Evolutionary conservation across 2,113 vertebrate genomes (phyloP).

Genomic region (Cyprinodon tularosa): DNA sequence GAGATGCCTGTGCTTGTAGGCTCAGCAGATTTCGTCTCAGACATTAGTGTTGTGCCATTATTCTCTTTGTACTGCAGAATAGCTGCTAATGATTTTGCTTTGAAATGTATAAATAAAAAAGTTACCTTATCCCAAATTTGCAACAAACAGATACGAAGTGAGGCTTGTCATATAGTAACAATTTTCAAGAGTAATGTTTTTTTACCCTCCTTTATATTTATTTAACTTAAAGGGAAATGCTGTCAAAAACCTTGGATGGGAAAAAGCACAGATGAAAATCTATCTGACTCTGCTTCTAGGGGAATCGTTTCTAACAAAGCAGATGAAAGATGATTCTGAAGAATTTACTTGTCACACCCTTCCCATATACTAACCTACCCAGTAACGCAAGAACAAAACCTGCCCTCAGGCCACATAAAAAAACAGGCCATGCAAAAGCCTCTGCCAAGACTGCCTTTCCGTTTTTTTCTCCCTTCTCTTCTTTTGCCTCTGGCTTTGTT

Average conservation of each 20-base stretch:
- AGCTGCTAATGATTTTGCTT: constrained; percentile 26
- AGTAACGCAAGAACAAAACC: constrained; percentile 69
- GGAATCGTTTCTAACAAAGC: constrained; percentile 49
- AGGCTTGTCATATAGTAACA: background rate
- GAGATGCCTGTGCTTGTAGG: constrained; percentile 43
- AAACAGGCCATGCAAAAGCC: constrained; percentile 57
- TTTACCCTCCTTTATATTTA: constrained; percentile 8
- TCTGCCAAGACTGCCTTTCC: constrained; percentile 69
- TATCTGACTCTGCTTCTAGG: constrained; percentile 31
- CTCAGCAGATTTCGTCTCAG: constrained; percentile 49
- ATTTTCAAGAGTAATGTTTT: background rate
- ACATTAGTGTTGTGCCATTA: constrained; percentile 42
- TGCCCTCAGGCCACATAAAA: constrained; percentile 66
- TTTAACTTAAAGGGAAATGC: background rate
- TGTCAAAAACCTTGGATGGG: constrained; percentile 1
- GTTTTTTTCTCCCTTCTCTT: constrained; percentile 54
- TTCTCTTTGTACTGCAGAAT: constrained; percentile 20
- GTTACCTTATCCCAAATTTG: constrained; percentile 33
- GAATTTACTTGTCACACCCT: constrained; percentile 69
- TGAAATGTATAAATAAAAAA: constrained; percentile 13
- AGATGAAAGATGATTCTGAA: constrained; percentile 62
- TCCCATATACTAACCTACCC: constrained; percentile 53
- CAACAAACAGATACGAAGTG: background rate
- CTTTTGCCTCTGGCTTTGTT: constrained; percentile 72
- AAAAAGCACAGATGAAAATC: constrained; percentile 14